These are phyloP conservation scores for Atethmia centrago DNA, from an alignment of 2,888 invertebrate genomes.

Conservation along the genomic window DNA sequence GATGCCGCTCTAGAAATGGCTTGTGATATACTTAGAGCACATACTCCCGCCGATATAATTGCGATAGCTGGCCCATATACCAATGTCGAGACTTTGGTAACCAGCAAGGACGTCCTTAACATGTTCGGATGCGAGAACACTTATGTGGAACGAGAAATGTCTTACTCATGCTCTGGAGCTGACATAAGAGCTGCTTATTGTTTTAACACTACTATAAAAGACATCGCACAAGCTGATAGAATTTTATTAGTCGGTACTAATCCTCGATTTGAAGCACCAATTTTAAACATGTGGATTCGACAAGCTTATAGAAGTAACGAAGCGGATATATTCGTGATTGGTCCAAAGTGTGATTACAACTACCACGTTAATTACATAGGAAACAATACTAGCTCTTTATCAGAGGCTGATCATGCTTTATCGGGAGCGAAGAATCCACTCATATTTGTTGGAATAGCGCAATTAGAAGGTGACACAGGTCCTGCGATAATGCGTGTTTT, in stretches of 20 bases:
- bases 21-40: constrained; percentile 91
- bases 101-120: constrained; percentile 84
- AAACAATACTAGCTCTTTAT: constrained; percentile 65
- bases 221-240: constrained; percentile 93
- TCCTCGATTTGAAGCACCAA: constrained; percentile 98
- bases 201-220: constrained; percentile 93
- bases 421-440: constrained; percentile 78
- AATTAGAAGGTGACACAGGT: constrained; percentile 69
- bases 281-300: constrained; percentile 98
- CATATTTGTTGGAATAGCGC: constrained; percentile 82
- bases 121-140: constrained; percentile 81
- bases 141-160: constrained; percentile 78
- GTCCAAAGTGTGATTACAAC: constrained; percentile 96
- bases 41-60: constrained; percentile 89
- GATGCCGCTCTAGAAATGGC: constrained; percentile 95
- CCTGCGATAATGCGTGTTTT: constrained; percentile 72
- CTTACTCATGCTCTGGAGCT: constrained; percentile 67
- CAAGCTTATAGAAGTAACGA: constrained; percentile 98
- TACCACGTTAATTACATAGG: constrained; percentile 90
- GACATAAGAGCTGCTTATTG: constrained; percentile 84
- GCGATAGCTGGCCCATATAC: constrained; percentile 84
- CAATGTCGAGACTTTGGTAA: constrained; percentile 84
- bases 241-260: constrained; percentile 98
- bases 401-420: constrained; percentile 63
- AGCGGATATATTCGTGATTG: constrained; percentile 95